Conservation (phyloP, 2,888 invertebrate species). For the Eumacrocentrus americanus region DNA sequence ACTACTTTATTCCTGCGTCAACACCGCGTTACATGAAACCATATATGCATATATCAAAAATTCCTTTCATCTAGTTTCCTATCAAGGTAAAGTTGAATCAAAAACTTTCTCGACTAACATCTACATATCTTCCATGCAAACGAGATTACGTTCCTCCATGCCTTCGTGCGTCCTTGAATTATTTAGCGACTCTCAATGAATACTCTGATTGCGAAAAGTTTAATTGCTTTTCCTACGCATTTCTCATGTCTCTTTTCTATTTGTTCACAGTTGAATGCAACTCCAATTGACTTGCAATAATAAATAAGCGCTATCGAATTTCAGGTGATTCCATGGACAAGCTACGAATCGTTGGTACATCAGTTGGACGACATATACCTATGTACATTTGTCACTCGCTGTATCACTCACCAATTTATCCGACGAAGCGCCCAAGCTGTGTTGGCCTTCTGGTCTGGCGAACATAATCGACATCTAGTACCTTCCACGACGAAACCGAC, state of each 20-base stretch:
- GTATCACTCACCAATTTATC: constrained; percentile 22
- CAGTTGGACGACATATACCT: no score
- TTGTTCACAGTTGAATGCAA: background rate
- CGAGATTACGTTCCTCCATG: background rate
- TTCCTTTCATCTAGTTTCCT: constrained; percentile 7
- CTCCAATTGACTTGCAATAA: background rate
- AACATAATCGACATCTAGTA: constrained; percentile 34
- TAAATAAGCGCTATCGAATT: background rate
- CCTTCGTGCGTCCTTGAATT: constrained; percentile 2
- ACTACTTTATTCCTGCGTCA: background rate
- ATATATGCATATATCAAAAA: constrained; percentile 13
- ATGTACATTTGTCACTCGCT: background rate
- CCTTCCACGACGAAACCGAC: background rate
- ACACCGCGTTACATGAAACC: background rate
- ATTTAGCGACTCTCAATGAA: constrained; percentile 2
- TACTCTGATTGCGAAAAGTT: constrained; percentile 1
- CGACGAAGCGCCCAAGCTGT: constrained; percentile 35
- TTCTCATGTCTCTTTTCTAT: background rate
- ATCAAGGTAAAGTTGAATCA: constrained; percentile 16
- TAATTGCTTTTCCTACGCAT: background rate
- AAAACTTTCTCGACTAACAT: constrained; percentile 17
- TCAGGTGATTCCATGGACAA: no score
- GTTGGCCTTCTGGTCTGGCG: constrained; percentile 43
- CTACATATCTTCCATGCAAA: constrained; percentile 4
- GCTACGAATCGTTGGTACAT: no score